phyloP scores from a whole-genome alignment of 2,797 vertebrate genomes.

The Avahi laniger region DNA sequence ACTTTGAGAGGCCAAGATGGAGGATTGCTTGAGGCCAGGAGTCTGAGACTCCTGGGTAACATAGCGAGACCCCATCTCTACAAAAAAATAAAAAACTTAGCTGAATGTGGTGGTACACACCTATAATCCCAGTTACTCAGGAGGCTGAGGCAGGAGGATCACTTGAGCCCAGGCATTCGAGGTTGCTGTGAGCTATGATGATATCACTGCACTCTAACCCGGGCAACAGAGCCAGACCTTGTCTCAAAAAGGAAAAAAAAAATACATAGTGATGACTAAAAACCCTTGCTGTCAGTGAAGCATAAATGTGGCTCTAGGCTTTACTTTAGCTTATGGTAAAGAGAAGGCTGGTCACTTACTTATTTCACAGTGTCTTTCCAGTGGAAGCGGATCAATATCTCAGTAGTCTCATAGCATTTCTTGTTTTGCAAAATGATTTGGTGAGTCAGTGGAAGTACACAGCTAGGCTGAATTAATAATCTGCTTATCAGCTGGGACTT shows the following conservation, averaged over 20 bases:
- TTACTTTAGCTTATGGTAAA: not conserved
- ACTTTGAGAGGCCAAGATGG: not conserved
- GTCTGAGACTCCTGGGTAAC: not conserved
- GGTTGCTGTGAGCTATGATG: not conserved
- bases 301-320: not conserved
- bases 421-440: not conserved
- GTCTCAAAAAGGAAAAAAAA: not conserved
- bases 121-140: not conserved
- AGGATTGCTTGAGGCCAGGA: not conserved
- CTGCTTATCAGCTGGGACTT: not conserved
- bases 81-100: not conserved
- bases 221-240: not conserved
- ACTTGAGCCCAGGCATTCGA: not conserved
- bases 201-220: not conserved
- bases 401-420: not conserved
- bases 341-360: not conserved
- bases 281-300: not conserved
- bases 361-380: not conserved
- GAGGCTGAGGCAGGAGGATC: not conserved
- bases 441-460: not conserved
- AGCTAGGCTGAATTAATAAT: not conserved
- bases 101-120: not conserved
- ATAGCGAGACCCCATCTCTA: not conserved
- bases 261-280: not conserved
- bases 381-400: not conserved